Percentiles rank a stretch among this genome's conserved stretches.
phyloP scores from a whole-genome alignment of 2,113 vertebrate genomes.

The Paraplagusia blochii region DNA sequence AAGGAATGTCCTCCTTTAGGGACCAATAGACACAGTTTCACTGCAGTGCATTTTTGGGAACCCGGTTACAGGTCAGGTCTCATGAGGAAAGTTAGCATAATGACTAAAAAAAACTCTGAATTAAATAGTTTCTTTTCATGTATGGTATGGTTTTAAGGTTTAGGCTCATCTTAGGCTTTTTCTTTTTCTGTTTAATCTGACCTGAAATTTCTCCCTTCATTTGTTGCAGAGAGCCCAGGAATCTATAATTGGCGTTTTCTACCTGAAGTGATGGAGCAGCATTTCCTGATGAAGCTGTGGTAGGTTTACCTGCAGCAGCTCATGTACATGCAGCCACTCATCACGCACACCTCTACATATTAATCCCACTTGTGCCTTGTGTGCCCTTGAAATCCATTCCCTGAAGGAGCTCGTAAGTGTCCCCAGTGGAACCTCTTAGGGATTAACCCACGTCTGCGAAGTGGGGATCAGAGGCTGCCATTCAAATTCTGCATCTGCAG shows the following conservation, averaged over 20 bases:
- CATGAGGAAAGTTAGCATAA: slow-evolving; percentile 16
- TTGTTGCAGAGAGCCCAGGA: slow-evolving; percentile 36
- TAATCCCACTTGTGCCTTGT: slow-evolving; percentile 39
- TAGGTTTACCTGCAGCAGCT: slow-evolving; percentile 34
- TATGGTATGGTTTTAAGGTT: background rate
- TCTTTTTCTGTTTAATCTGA: slow-evolving; percentile 3
- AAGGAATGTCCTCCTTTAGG: slow-evolving; percentile 40
- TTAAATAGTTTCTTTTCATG: slow-evolving; percentile 5
- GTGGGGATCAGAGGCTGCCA: slow-evolving; percentile 39
- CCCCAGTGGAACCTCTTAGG: slow-evolving; percentile 48
- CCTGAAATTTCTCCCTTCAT: slow-evolving; percentile 40
- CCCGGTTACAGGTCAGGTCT: slow-evolving; percentile 48
- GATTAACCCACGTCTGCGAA: slow-evolving; percentile 56
- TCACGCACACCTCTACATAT: slow-evolving; percentile 36
- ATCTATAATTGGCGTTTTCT: slow-evolving; percentile 39
- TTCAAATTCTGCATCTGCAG: slow-evolving; percentile 21
- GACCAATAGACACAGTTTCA: slow-evolving; percentile 27
- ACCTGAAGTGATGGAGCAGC: slow-evolving; percentile 61
- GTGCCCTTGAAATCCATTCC: slow-evolving; percentile 57
- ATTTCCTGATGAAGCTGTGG: slow-evolving; percentile 72
- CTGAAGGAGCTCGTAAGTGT: slow-evolving; percentile 27
- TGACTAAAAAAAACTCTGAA: slow-evolving; percentile 8
- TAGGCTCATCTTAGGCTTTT: slow-evolving; percentile 7
- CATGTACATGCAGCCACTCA: slow-evolving; percentile 18
- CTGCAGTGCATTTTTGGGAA: slow-evolving; percentile 39